Conservation (phyloP, 1,140 invertebrate species). For the Phenacoccus solenopsis region DNA sequence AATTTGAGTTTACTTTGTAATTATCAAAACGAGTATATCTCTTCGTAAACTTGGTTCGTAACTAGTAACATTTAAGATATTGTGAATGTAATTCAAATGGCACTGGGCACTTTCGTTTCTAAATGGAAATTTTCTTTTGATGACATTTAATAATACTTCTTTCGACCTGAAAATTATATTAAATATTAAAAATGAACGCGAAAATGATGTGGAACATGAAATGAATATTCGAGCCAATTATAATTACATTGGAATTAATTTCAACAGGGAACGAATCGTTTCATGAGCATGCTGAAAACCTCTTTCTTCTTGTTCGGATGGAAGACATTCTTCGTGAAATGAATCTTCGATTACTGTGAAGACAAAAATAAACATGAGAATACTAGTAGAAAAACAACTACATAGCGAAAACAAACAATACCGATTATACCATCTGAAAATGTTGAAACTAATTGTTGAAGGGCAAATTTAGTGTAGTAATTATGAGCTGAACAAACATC, state of each 20-base stretch:
- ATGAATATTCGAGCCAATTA: slow-evolving; percentile 24
- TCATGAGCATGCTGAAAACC: slow-evolving; percentile 42
- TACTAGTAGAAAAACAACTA: neutral
- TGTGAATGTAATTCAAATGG: slow-evolving; percentile 48
- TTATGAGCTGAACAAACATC: slow-evolving; percentile 49
- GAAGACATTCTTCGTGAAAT: slow-evolving; percentile 28
- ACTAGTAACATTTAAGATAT: slow-evolving; percentile 46
- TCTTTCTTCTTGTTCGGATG: slow-evolving; percentile 33
- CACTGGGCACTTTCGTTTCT: slow-evolving; percentile 39
- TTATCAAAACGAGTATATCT: slow-evolving; percentile 48
- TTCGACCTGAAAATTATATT: slow-evolving; percentile 38
- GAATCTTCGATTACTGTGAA: slow-evolving; percentile 22
- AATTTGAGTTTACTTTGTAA: slow-evolving; percentile 44
- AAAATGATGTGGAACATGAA: neutral
- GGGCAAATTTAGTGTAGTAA: slow-evolving; percentile 43
- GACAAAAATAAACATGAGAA: neutral
- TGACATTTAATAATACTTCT: slow-evolving; percentile 37
- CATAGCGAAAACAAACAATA: neutral
- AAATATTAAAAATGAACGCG: slow-evolving; percentile 23
- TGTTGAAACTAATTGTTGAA: slow-evolving; percentile 41
- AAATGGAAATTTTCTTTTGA: slow-evolving; percentile 50
- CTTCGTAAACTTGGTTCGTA: slow-evolving; percentile 46
- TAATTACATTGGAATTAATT: slow-evolving; percentile 49
- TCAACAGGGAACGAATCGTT: slow-evolving; percentile 39
- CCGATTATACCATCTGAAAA: slow-evolving; percentile 40